Evolutionary conservation across 2,888 invertebrate genomes (phyloP).

Genomic region (Epistrophella euchroma): DNA sequence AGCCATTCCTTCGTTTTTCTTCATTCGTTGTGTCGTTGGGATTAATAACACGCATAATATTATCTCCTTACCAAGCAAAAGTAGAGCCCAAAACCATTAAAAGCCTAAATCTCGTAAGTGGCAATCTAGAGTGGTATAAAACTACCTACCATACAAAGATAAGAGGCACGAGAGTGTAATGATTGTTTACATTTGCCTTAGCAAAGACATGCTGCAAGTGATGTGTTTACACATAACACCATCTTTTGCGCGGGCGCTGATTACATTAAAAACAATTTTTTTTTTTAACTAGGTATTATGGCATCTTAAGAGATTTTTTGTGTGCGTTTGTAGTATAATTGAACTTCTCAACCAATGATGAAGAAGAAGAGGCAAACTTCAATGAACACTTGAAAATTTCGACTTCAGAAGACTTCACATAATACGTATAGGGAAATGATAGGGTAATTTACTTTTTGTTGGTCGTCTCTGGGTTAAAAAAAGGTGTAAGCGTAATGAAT

Average conservation of each 20-base stretch:
- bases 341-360: conserved; percentile 55
- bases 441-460: conserved; percentile 10
- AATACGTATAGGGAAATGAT: conserved; percentile 7
- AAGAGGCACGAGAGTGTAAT: conserved; percentile 63
- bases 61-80: conserved; percentile 4
- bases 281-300: conserved; percentile 29
- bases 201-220: conserved; percentile 52
- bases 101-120: conserved; percentile 55
- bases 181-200: conserved; percentile 72
- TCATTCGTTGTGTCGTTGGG: not conserved
- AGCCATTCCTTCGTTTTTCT: not conserved
- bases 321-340: conserved; percentile 30
- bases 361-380: conserved; percentile 54
- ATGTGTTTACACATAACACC: conserved; percentile 73
- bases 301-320: conserved; percentile 39
- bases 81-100: conserved; percentile 37
- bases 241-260: conserved; percentile 71
- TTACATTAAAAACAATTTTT: conserved; percentile 51
- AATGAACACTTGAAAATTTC: conserved; percentile 50
- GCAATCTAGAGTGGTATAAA: conserved; percentile 67
- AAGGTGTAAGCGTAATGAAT: no score
- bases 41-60: not conserved
- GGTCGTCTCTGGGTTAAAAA: not conserved
- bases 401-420: conserved; percentile 54
- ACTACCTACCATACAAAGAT: conserved; percentile 61